phyloP scores from a whole-genome alignment of 2,797 vertebrate species.

The Ctenochaetus hawaiiensis region DNA sequence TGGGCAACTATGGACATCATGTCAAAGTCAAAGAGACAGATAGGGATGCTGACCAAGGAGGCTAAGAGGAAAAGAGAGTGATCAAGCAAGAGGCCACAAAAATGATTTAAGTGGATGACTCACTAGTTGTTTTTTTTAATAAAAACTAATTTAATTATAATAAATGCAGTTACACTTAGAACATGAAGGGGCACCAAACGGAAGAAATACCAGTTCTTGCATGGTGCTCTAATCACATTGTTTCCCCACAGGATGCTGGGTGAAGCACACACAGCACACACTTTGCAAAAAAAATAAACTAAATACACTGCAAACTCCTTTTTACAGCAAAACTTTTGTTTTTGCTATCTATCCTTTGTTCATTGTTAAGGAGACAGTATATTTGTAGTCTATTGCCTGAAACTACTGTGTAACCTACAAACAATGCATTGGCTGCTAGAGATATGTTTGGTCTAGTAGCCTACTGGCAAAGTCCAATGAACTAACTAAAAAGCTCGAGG shows the following conservation, averaged over 20 bases:
- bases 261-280: background rate
- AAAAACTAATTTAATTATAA: too few species aligned
- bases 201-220: too few species aligned
- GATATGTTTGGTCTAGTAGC: slow-evolving; percentile 1
- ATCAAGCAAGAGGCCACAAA: too few species aligned
- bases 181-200: too few species aligned
- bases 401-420: background rate
- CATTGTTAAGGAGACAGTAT: background rate
- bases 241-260: background rate
- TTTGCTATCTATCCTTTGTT: slow-evolving; percentile 1
- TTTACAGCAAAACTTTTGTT: background rate
- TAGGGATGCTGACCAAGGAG: too few species aligned
- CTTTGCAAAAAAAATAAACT: background rate
- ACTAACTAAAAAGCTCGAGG: slow-evolving; percentile 22
- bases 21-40: too few species aligned
- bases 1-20: too few species aligned
- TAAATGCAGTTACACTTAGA: too few species aligned
- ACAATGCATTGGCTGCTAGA: background rate
- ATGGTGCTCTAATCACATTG: background rate
- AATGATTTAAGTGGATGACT: too few species aligned
- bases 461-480: background rate
- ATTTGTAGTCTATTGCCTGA: background rate
- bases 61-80: too few species aligned
- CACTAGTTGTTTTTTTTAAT: too few species aligned
- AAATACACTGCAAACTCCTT: background rate